These are phyloP conservation scores for Naso thynnoides DNA, from an alignment of 2,797 vertebrate species.

Conservation along the genomic window DNA sequence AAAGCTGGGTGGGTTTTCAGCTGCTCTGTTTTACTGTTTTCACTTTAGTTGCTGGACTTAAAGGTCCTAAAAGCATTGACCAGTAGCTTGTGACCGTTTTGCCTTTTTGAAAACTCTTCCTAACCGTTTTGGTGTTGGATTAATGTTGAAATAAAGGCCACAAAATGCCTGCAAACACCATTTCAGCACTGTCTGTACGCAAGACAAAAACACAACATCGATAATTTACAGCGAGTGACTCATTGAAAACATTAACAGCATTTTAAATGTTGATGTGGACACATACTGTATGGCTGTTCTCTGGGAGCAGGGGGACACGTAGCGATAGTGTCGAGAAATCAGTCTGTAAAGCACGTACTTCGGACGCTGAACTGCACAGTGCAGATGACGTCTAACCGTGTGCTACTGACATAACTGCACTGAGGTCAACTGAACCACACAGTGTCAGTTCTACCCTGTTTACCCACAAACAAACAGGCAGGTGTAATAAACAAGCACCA, in stretches of 20 bases:
- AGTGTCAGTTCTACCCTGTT: slow-evolving; percentile 49
- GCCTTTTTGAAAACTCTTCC: not conserved
- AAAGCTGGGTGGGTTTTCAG: no score
- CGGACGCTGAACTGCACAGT: slow-evolving; percentile 10
- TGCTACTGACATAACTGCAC: slow-evolving; percentile 41
- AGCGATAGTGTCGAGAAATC: not conserved
- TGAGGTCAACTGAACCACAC: slow-evolving; percentile 30
- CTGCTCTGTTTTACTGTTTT: not conserved
- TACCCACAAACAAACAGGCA: slow-evolving; percentile 20
- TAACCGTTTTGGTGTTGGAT: not conserved
- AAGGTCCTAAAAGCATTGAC: no score
- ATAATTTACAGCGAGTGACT: not conserved
- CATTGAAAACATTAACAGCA: not conserved
- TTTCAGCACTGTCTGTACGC: slow-evolving; percentile 1
- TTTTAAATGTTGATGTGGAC: not conserved
- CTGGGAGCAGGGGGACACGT: slow-evolving; percentile 26
- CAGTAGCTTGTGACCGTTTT: not conserved
- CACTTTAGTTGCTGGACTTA: not conserved
- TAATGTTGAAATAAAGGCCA: slow-evolving; percentile 46
- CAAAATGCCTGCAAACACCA: slow-evolving; percentile 17
- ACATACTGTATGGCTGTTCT: slow-evolving; percentile 11
- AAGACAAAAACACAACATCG: not conserved
- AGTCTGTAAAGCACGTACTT: slow-evolving; percentile 11
- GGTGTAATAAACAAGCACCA: slow-evolving; percentile 9
- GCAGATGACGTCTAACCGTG: not conserved